These are phyloP conservation scores for Chaenogobius annularis DNA, from an alignment of 2,113 vertebrate species.

Conservation along the genomic window DNA sequence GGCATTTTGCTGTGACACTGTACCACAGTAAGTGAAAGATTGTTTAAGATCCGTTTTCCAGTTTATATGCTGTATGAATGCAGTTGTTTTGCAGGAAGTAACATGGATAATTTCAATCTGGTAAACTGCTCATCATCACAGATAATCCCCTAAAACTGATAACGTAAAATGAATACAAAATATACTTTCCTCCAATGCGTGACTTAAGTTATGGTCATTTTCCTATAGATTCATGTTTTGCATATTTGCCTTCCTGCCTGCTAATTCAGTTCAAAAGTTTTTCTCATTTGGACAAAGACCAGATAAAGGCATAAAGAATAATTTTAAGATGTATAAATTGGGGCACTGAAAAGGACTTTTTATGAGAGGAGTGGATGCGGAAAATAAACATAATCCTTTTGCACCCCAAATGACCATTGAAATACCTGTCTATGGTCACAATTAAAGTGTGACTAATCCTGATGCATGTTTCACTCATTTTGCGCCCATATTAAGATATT, in stretches of 20 bases:
- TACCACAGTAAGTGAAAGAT: not conserved
- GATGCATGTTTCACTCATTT: not conserved
- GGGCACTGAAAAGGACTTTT: too few relatives aligned
- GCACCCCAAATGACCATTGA: too few relatives aligned
- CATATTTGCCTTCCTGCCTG: not conserved
- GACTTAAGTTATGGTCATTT: not conserved
- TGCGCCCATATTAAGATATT: not conserved
- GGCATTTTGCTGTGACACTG: not conserved
- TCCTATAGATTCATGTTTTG: not conserved
- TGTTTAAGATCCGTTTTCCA: not conserved
- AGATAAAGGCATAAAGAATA: too few relatives aligned
- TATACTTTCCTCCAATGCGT: not conserved
- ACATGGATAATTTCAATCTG: too few relatives aligned
- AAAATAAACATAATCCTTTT: not conserved
- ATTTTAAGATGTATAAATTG: too few relatives aligned
- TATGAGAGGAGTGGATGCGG: too few relatives aligned
- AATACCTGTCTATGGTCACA: too few relatives aligned
- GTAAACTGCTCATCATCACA: conserved; percentile 10
- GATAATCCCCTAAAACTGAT: conserved; percentile 9
- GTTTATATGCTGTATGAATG: not conserved
- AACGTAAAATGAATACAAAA: not conserved
- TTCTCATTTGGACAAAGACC: too few relatives aligned
- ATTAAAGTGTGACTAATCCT: too few relatives aligned
- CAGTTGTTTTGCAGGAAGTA: not conserved
- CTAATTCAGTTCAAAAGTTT: too few relatives aligned